A percentile compares a stretch with the other conserved stretches of the same genome.
Conservation (phyloP, 2,113 vertebrate genomes). For the Desmodus rotundus region DNA sequence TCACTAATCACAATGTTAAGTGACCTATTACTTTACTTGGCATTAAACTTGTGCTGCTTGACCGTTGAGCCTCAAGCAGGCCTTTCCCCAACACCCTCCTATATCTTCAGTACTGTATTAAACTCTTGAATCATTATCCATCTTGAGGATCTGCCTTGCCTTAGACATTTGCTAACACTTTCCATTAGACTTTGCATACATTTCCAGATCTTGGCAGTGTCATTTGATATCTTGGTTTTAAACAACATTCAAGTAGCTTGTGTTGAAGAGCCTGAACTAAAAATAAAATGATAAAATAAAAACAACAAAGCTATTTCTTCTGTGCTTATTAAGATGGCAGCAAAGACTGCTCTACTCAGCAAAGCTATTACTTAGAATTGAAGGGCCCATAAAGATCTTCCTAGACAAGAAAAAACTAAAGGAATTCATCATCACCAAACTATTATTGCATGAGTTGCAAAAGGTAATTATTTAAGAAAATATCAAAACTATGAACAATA, state of each 20-base stretch:
- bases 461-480: too few relatives aligned
- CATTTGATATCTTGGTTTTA: slow-evolving; percentile 60
- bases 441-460: too few relatives aligned
- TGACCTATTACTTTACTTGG: slow-evolving; percentile 63
- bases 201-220: slow-evolving; percentile 59
- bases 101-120: slow-evolving; percentile 48
- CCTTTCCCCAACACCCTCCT: slow-evolving; percentile 56
- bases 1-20: slow-evolving; percentile 10
- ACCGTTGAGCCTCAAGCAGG: slow-evolving; percentile 62
- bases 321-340: slow-evolving; percentile 1
- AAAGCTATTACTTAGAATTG: too few relatives aligned
- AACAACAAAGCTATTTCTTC: not conserved
- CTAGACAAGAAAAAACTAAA: too few relatives aligned
- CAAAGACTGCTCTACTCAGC: too few relatives aligned
- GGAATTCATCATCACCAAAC: too few relatives aligned
- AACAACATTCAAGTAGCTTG: slow-evolving; percentile 46
- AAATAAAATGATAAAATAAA: slow-evolving; percentile 41
- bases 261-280: slow-evolving; percentile 48
- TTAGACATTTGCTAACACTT: slow-evolving; percentile 77
- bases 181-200: slow-evolving; percentile 60
- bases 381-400: too few relatives aligned
- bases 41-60: slow-evolving; percentile 61
- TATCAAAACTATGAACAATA: too few relatives aligned
- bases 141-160: slow-evolving; percentile 70
- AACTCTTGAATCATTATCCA: slow-evolving; percentile 70